Base-by-base conservation (phyloP, 2,888 invertebrate genomes). In the Lasius platythorax region DNA sequence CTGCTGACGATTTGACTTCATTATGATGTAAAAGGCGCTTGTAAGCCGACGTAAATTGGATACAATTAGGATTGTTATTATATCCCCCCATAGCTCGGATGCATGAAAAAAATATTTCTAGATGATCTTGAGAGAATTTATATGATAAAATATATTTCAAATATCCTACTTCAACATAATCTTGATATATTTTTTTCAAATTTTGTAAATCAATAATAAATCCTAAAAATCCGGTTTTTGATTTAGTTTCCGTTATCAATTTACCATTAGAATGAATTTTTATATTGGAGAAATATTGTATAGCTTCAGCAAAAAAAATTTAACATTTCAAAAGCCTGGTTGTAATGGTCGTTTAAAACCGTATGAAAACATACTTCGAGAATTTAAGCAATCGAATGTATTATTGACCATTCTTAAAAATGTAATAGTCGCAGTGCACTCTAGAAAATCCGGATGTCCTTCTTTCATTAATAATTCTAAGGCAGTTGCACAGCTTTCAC, bases 211-310 rank as follows among this genome's bases (percentile, higher is more conserved):
- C 43, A 1, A 43, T 75, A 9, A 75, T 58, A 15, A 75, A 61
- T 6, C 46, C 75, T n/a, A 63, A 40, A 61, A 75, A 75, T 28
- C 75, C 75, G 28, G 63, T 75, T 12, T 46, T 75, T 6, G 33
- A 46, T 56, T 58, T 53, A 37, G 53, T 72, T 56, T 72, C 28
- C 3, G 33, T 72, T 53, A 72, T 40, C 5, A 9, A 15, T 56
- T 37, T 5, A 37, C 33, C 72, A 18, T 23, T 12, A 23, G 11
- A 33, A 2, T 67, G 6, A 11, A 67, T 28, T 67, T 43, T 67
- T n/a, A 67, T n/a, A 28, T 11, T 3, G n/a, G 66, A 66, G 15
- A 67, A 46, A 37, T 67, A 67, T n/a, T 67, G 8, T 18, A 67
- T 67, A 5, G 28, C 43, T 37, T 67, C 11, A 18, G 2, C 8